Evolutionary conservation across 1,140 invertebrate genomes (phyloP).

Genomic region (Meloidogyne exigua): DNA sequence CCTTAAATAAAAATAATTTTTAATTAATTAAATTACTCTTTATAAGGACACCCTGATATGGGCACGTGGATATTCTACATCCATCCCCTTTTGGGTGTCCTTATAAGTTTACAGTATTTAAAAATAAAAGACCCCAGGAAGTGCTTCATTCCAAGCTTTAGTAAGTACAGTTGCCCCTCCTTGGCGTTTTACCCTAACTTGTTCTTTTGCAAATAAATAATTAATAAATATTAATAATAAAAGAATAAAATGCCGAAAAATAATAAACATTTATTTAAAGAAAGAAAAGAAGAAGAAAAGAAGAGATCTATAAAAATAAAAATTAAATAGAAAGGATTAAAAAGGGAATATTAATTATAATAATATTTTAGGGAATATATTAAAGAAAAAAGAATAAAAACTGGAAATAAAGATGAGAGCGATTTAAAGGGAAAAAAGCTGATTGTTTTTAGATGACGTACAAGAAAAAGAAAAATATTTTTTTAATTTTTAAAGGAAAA

Average conservation of each 20-base stretch:
- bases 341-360: no score
- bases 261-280: conserved; percentile 11
- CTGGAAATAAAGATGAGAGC: background rate
- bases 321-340: background rate
- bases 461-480: no score
- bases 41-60: no score
- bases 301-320: conserved; percentile 4
- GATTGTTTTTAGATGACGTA: no score
- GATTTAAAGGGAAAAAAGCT: no score
- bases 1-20: conserved; percentile 23
- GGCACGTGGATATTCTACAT: no score
- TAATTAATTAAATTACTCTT: background rate
- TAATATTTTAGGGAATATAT: background rate
- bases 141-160: conserved; percentile 59
- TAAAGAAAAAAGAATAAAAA: background rate
- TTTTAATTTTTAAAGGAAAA: no score
- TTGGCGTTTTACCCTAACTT: conserved; percentile 37
- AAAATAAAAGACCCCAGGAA: conserved; percentile 39
- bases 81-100: no score
- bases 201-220: background rate
- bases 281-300: conserved; percentile 2
- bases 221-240: background rate
- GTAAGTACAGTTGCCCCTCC: conserved; percentile 43
- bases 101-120: no score
- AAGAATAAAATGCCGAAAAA: background rate